phyloP scores from a whole-genome alignment of 2,797 vertebrate species.

The Danio kyathit region DNA sequence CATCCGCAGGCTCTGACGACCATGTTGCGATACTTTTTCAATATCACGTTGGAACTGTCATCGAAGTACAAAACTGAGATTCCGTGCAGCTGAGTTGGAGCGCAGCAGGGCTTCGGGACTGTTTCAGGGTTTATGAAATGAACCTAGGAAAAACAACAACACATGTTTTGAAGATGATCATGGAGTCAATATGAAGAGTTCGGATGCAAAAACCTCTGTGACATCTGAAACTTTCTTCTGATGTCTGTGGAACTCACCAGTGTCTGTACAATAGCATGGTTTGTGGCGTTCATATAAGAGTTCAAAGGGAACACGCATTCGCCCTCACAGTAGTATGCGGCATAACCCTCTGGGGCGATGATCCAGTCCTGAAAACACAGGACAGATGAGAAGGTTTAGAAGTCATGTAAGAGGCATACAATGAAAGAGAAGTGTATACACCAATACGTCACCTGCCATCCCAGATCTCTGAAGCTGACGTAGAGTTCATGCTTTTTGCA shows the following conservation, averaged over 20 bases:
- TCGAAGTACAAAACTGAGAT: conserved; percentile 99
- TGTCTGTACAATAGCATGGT: conserved; percentile 98
- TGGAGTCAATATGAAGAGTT: no score
- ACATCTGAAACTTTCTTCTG: no score
- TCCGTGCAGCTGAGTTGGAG: conserved; percentile 96
- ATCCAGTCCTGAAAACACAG: conserved; percentile 91
- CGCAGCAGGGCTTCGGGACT: conserved; percentile 97
- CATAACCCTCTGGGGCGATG: conserved; percentile 96
- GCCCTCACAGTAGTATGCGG: conserved; percentile 97
- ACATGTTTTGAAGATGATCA: neutral
- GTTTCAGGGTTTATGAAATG: conserved; percentile 98
- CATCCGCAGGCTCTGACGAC: conserved; percentile 97
- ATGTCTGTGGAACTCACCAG: conserved; percentile 83
- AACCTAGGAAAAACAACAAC: conserved; percentile 78
- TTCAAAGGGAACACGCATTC: conserved; percentile 98
- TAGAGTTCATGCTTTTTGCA: conserved; percentile 98
- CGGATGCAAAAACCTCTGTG: no score
- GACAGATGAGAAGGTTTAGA: conserved; percentile 29
- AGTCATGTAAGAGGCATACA: neutral
- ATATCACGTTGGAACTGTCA: conserved; percentile 98
- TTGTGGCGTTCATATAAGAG: conserved; percentile 99
- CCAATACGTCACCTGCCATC: conserved; percentile 90
- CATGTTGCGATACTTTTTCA: conserved; percentile 99
- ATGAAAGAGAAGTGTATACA: neutral
- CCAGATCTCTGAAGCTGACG: conserved; percentile 97